Conservation (phyloP, 2,888 invertebrate genomes). For the Drosophila acutilabella region DNA sequence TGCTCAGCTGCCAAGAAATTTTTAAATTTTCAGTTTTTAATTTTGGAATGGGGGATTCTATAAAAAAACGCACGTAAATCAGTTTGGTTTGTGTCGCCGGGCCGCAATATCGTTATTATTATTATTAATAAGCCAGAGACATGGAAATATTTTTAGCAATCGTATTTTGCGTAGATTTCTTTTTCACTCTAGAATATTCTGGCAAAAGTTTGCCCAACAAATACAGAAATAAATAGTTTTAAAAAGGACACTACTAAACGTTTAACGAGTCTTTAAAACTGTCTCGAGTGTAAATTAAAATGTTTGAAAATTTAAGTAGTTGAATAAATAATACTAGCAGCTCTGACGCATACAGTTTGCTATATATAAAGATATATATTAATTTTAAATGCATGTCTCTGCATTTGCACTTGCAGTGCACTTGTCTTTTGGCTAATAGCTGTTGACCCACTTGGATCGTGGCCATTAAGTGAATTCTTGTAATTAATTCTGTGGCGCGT, state of each 20-base stretch:
- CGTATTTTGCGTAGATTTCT: conserved; percentile 26
- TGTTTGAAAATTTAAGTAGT: not conserved
- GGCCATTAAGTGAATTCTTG: conserved; percentile 80
- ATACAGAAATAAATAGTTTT: not conserved
- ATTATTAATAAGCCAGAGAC: conserved; percentile 64
- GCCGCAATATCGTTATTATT: conserved; percentile 20
- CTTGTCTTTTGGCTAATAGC: conserved; percentile 39
- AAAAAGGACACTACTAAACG: conserved; percentile 24
- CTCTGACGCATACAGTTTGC: not conserved
- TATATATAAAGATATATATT: conserved; percentile 2
- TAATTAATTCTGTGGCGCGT: conserved; percentile 75
- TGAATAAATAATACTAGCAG: not conserved
- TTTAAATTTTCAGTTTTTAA: conserved; percentile 1
- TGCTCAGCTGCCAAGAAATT: conserved; percentile 60
- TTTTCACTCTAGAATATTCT: conserved; percentile 48
- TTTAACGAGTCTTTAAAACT: conserved; percentile 25
- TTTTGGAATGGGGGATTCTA: conserved; percentile 22
- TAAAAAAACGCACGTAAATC: conserved; percentile 50
- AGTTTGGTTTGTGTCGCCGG: conserved; percentile 68
- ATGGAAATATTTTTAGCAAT: conserved; percentile 67
- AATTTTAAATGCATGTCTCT: not conserved
- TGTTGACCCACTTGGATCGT: conserved; percentile 81
- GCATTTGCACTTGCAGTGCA: conserved; percentile 50
- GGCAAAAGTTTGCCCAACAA: conserved; percentile 36
- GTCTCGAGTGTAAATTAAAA: conserved; percentile 3